phyloP scores from a whole-genome alignment of 2,113 vertebrate genomes.

The Phyllostomus discolor region DNA sequence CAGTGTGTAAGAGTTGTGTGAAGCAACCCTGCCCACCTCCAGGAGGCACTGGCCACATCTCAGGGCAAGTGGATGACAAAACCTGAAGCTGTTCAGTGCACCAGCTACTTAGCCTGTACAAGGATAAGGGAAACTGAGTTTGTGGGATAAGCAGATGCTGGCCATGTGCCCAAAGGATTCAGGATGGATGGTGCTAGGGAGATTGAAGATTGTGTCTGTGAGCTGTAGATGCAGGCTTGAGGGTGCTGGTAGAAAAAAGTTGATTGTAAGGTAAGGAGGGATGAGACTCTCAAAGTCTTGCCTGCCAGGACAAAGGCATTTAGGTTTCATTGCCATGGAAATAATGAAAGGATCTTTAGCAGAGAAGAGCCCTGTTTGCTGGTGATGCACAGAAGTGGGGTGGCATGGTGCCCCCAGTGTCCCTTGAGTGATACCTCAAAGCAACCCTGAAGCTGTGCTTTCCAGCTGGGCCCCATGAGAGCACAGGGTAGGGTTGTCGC shows the following conservation, averaged over 20 bases:
- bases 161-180: not conserved
- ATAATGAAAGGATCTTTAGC: not conserved
- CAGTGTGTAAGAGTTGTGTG: accelerated
- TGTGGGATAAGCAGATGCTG: not conserved
- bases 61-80: not conserved
- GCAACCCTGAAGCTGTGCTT: not conserved
- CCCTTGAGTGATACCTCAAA: not conserved
- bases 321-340: not conserved
- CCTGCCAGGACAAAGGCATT: not conserved
- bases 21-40: not conserved
- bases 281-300: not conserved
- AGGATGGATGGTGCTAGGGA: not conserved
- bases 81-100: not conserved
- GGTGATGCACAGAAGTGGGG: not conserved
- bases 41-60: no score
- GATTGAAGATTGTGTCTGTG: not conserved
- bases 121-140: not conserved
- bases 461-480: not conserved
- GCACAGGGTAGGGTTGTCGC: not conserved
- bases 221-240: not conserved
- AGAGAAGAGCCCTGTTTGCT: not conserved
- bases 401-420: not conserved
- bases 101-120: not conserved
- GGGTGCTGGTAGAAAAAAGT: not conserved
- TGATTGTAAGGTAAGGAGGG: not conserved